phyloP scores from a whole-genome alignment of 2,888 invertebrate genomes.

The Kuschelorhynchus macadamiae region DNA sequence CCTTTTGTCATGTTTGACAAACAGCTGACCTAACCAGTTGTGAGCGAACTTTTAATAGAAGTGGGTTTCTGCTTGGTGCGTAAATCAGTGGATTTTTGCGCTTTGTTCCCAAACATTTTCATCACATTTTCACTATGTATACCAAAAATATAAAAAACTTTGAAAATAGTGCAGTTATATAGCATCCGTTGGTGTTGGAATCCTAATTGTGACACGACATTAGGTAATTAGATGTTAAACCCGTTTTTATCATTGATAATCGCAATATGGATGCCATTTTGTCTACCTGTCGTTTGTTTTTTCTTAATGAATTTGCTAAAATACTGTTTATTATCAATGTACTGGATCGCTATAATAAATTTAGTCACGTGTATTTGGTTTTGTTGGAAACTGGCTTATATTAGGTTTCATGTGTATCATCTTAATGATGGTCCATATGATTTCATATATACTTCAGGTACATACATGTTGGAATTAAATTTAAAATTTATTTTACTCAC shows the following conservation, averaged over 20 bases:
- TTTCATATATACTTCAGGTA: no score
- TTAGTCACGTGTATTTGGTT: no score
- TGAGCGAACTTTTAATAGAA: constrained; percentile 31
- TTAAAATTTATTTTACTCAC: no score
- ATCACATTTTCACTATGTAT: constrained; percentile 58
- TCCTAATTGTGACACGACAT: constrained; percentile 54
- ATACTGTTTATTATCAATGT: no score
- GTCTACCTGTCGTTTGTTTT: constrained; percentile 37
- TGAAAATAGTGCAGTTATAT: constrained; percentile 59
- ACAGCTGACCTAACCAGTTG: constrained; percentile 61
- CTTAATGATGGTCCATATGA: no score
- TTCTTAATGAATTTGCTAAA: no score
- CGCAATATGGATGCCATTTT: constrained; percentile 58
- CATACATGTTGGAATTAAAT: no score
- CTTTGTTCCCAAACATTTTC: constrained; percentile 57
- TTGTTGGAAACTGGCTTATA: no score
- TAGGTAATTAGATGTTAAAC: constrained; percentile 51
- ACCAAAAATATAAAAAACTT: constrained; percentile 56
- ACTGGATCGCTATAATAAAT: no score
- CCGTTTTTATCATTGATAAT: constrained; percentile 9
- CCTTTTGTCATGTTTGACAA: constrained; percentile 55
- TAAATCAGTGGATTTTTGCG: constrained; percentile 31
- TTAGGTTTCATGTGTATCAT: no score
- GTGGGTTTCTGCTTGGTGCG: constrained; percentile 1
- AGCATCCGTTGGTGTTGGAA: constrained; percentile 57